Percentiles rank a stretch among this genome's conserved stretches.
phyloP scores from a whole-genome alignment of 2,797 vertebrate genomes.

The Gambelia wislizenii region DNA sequence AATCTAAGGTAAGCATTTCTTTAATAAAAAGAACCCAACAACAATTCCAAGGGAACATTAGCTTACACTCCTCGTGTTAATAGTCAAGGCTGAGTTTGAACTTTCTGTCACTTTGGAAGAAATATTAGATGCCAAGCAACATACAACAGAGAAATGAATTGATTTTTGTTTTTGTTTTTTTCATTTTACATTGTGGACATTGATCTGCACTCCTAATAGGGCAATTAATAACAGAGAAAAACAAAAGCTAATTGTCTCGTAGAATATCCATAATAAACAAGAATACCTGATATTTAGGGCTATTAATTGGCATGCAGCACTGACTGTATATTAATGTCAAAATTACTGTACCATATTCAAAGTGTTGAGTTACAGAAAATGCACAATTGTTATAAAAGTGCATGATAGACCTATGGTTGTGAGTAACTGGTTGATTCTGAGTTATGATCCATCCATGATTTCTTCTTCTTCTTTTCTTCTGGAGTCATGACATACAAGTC shows the following conservation, averaged over 20 bases:
- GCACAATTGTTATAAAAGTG: not conserved
- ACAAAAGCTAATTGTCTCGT: slow-evolving; percentile 56
- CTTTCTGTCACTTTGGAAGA: slow-evolving; percentile 37
- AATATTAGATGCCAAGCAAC: slow-evolving; percentile 57
- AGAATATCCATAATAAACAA: slow-evolving; percentile 38
- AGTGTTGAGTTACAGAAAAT: not conserved
- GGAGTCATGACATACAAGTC: not conserved
- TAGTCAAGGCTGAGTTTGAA: slow-evolving; percentile 59
- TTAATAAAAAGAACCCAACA: too few species aligned
- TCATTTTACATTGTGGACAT: slow-evolving; percentile 67
- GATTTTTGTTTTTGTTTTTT: slow-evolving; percentile 64
- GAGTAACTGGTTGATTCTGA: not conserved
- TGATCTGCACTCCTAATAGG: slow-evolving; percentile 71
- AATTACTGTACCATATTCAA: not conserved
- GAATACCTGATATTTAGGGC: slow-evolving; percentile 55
- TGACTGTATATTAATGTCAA: slow-evolving; percentile 11
- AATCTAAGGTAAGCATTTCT: not conserved
- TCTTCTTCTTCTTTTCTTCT: not conserved
- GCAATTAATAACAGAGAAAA: slow-evolving; percentile 64
- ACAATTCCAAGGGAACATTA: not conserved
- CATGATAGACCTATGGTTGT: not conserved
- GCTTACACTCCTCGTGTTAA: not conserved
- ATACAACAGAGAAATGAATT: slow-evolving; percentile 56
- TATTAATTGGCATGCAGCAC: not conserved
- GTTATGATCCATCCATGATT: not conserved